These are phyloP conservation scores for Caenorhabditis sinica DNA, from an alignment of 2,888 invertebrate genomes.

Conservation along the genomic window DNA sequence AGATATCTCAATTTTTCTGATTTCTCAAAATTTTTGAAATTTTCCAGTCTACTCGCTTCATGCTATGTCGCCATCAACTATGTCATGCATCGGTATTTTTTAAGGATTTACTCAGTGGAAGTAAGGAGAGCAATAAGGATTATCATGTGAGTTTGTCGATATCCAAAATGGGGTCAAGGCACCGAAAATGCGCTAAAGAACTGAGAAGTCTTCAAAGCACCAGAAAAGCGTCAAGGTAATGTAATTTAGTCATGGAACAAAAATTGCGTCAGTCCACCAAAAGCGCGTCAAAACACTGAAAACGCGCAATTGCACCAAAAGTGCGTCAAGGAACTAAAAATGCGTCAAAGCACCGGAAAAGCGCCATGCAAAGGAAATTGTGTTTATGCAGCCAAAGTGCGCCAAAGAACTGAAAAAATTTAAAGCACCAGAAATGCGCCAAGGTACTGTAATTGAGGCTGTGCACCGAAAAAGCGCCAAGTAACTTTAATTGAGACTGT, in stretches of 20 bases:
- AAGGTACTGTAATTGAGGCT: too few relatives aligned
- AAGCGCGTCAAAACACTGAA: not conserved
- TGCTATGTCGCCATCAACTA: constrained; percentile 82
- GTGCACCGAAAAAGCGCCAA: too few relatives aligned
- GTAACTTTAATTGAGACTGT: too few relatives aligned
- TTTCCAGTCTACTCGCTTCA: constrained; percentile 80
- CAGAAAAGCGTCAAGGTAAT: not conserved
- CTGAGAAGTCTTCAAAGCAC: not conserved
- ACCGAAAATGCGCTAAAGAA: not conserved
- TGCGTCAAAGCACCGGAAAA: not conserved
- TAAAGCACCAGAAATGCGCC: too few relatives aligned
- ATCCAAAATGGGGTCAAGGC: not conserved
- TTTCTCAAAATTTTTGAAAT: not conserved
- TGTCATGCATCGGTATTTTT: constrained; percentile 82
- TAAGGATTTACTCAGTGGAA: constrained; percentile 73
- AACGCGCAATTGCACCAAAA: not conserved
- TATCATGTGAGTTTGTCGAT: constrained; percentile 51
- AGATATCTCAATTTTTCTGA: not conserved
- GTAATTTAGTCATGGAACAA: too few relatives aligned
- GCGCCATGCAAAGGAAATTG: too few relatives aligned
- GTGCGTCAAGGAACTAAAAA: not conserved
- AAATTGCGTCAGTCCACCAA: not conserved
- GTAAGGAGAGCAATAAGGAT: constrained; percentile 62
- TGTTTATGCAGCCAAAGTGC: too few relatives aligned
- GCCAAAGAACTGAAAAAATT: too few relatives aligned